Percentiles rank a stretch among this genome's conserved stretches.
phyloP scores from a whole-genome alignment of 1,140 invertebrate genomes.

The Drosophila bipectinata region DNA sequence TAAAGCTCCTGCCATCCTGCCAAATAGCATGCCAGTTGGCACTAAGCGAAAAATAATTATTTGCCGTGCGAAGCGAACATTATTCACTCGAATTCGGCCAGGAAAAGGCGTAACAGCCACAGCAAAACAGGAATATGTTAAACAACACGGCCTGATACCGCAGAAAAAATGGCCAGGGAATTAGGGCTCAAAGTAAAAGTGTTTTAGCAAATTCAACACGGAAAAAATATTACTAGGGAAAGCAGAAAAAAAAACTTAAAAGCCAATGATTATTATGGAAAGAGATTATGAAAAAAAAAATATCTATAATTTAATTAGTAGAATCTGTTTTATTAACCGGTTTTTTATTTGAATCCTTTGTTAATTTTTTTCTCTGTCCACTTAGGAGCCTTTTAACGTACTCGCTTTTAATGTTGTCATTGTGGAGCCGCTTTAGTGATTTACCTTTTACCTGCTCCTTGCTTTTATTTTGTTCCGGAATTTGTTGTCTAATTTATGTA shows the following conservation, averaged over 20 bases:
- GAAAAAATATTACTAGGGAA: slow-evolving; percentile 1
- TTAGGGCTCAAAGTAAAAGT: slow-evolving; percentile 66
- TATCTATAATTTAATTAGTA: not conserved
- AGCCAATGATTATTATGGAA: not conserved
- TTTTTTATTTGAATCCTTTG: slow-evolving; percentile 1
- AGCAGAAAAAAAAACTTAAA: not conserved
- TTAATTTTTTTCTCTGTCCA: slow-evolving; percentile 13
- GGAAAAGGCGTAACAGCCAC: slow-evolving; percentile 57
- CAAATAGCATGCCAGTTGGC: slow-evolving; percentile 77
- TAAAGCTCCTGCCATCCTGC: slow-evolving; percentile 60
- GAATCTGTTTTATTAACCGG: not conserved
- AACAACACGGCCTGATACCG: slow-evolving; percentile 52
- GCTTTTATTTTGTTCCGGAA: slow-evolving; percentile 65
- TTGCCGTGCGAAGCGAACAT: slow-evolving; percentile 79
- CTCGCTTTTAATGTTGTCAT: slow-evolving; percentile 65
- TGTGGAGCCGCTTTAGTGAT: slow-evolving; percentile 59
- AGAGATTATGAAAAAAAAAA: not conserved
- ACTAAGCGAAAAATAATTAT: slow-evolving; percentile 80
- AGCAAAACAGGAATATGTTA: slow-evolving; percentile 69
- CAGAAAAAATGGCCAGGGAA: slow-evolving; percentile 20
- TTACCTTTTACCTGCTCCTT: slow-evolving; percentile 61
- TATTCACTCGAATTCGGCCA: slow-evolving; percentile 63
- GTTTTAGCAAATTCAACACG: slow-evolving; percentile 46
- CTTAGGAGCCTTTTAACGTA: slow-evolving; percentile 20
- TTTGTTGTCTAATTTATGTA: slow-evolving; percentile 77